phyloP scores from a whole-genome alignment of 2,888 invertebrate species.

The Polydrusus cervinus region DNA sequence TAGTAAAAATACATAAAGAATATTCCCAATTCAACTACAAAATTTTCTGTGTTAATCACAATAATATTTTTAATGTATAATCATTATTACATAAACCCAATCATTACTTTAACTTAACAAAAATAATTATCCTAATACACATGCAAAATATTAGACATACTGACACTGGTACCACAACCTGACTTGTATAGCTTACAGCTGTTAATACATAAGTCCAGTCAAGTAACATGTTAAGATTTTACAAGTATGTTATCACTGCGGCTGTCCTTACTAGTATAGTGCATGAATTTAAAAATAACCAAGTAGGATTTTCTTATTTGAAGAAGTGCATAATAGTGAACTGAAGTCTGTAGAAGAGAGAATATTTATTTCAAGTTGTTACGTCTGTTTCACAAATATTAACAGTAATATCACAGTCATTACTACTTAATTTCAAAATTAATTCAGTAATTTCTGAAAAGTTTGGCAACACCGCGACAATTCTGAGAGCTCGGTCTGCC shows the following conservation, averaged over 20 bases:
- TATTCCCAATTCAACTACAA: slow-evolving; percentile 1
- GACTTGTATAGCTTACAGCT: background rate
- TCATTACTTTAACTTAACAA: slow-evolving; percentile 1
- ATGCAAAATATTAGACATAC: slow-evolving; percentile 24
- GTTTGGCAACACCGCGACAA: background rate
- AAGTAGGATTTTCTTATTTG: slow-evolving; percentile 6
- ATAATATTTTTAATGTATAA: background rate
- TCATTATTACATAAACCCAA: background rate
- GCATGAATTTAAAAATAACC: slow-evolving; percentile 50
- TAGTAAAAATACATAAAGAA: background rate
- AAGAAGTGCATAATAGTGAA: slow-evolving; percentile 4
- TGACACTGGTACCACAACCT: slow-evolving; percentile 35
- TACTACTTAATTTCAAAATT: no score
- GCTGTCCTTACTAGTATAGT: slow-evolving; percentile 39
- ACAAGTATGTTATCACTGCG: slow-evolving; percentile 17
- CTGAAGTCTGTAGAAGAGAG: background rate
- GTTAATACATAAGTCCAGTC: slow-evolving; percentile 7
- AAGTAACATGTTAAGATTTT: no score
- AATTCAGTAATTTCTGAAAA: background rate
- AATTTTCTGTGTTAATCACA: slow-evolving; percentile 27
- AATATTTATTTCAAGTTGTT: background rate
- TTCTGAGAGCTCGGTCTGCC: background rate
- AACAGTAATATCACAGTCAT: slow-evolving; percentile 9
- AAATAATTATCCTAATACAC: slow-evolving; percentile 14
- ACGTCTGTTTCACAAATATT: background rate